phyloP scores from a whole-genome alignment of 2,797 vertebrate genomes.

The Oreochromis grahami region DNA sequence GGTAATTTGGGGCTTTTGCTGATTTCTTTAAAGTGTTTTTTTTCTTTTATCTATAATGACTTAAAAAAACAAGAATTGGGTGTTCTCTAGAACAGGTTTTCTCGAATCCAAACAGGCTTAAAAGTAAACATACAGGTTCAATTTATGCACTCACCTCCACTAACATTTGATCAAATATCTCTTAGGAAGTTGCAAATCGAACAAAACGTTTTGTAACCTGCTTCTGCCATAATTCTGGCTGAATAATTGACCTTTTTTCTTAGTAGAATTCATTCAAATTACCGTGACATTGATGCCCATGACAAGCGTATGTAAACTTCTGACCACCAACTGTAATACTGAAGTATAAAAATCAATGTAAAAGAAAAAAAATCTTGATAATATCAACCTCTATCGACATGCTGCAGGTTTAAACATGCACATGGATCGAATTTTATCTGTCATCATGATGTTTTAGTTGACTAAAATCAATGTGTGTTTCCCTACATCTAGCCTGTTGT shows the following conservation, averaged over 20 bases:
- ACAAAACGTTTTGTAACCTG: not conserved
- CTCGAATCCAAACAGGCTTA: not conserved
- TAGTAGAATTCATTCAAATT: not conserved
- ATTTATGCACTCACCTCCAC: not conserved
- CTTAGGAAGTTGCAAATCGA: not conserved
- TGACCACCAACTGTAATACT: not conserved
- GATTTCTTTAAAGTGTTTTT: not conserved
- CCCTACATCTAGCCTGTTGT: not conserved
- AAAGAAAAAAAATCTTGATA: not conserved
- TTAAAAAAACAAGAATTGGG: not conserved
- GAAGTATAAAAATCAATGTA: not conserved
- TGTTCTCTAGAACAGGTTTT: not conserved
- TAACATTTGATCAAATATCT: not conserved
- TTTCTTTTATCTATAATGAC: not conserved
- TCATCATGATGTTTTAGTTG: not conserved
- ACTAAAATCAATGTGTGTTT: not conserved
- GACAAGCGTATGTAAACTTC: no score
- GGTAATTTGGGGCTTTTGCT: not conserved
- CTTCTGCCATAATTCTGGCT: not conserved
- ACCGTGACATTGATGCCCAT: not conserved
- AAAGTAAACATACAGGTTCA: not conserved
- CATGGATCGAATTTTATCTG: not conserved
- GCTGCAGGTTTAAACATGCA: not conserved
- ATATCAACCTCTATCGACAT: not conserved
- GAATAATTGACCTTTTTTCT: not conserved